Evolutionary conservation across 2,113 vertebrate genomes (phyloP).

Genomic region (Dolichallabes microphthalmus): DNA sequence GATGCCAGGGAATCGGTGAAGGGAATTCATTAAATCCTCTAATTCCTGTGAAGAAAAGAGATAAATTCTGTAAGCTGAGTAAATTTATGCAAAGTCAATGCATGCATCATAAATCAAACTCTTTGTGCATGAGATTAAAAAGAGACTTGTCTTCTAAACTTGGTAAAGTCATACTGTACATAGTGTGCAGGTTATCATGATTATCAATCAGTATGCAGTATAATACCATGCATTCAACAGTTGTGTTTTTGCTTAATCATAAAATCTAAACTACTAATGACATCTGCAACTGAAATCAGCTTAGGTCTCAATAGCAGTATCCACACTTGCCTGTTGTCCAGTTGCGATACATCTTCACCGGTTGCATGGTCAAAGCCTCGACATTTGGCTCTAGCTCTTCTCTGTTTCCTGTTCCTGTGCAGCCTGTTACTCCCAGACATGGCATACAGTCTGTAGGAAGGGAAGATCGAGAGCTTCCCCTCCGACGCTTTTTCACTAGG

Average conservation of each 20-base stretch:
- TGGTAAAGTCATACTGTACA: not conserved
- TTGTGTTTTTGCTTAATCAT: not conserved
- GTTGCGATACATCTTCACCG: not conserved
- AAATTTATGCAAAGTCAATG: not conserved
- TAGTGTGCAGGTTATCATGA: not conserved
- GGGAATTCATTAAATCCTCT: conserved; percentile 17
- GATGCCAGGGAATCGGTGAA: conserved; percentile 30
- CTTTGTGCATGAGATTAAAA: not conserved
- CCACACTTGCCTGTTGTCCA: conserved; percentile 40
- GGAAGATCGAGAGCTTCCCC: conserved; percentile 60
- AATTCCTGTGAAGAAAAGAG: conserved; percentile 16
- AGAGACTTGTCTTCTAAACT: not conserved
- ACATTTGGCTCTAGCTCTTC: conserved; percentile 19
- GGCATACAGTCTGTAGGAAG: conserved; percentile 43
- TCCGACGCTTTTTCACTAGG: conserved; percentile 65
- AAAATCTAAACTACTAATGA: not conserved
- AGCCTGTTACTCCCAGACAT: conserved; percentile 25
- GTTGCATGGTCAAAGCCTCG: conserved; percentile 16
- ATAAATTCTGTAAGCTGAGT: not conserved
- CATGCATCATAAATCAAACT: not conserved
- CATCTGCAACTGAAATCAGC: not conserved
- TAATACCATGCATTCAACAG: not conserved
- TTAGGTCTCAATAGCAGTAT: not conserved
- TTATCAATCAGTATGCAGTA: not conserved
- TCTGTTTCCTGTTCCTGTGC: not conserved